A percentile compares a stretch with the other conserved stretches of the same genome.
Evolutionary conservation across 2,797 vertebrate species (phyloP).

Genomic region (Sus cebifrons): DNA sequence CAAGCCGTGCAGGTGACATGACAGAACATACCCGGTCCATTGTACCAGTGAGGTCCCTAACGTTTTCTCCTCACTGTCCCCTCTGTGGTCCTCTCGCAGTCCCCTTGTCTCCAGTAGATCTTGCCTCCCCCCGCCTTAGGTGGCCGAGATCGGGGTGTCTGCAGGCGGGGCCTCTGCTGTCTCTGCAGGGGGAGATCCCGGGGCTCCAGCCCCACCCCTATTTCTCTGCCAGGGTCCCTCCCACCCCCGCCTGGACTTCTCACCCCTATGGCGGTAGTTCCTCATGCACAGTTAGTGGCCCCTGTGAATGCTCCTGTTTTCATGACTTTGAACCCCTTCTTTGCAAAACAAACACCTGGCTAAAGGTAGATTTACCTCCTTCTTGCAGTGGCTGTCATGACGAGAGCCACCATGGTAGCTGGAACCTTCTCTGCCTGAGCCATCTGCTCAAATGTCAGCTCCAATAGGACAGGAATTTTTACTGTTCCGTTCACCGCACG

Average conservation of each 20-base stretch:
- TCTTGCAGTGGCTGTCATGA: background rate
- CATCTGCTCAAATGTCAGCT: slow-evolving; percentile 71
- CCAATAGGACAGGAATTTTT: background rate
- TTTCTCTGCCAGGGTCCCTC: background rate
- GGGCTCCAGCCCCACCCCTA: background rate
- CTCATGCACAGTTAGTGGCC: fast-evolving
- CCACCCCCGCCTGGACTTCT: background rate
- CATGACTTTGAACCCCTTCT: background rate
- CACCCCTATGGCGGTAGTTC: background rate
- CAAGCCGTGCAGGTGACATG: background rate
- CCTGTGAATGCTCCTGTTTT: background rate
- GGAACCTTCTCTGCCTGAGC: slow-evolving; percentile 16
- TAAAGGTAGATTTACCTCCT: background rate
- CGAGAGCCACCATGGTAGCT: background rate
- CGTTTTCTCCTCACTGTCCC: too few relatives aligned
- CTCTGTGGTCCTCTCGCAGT: fast-evolving
- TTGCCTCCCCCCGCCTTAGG: background rate
- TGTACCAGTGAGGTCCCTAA: background rate
- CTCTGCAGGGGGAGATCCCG: background rate
- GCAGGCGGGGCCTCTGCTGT: background rate
- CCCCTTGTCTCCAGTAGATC: background rate
- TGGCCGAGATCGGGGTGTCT: too few relatives aligned
- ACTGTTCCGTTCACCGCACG: background rate
- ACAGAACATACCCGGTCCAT: fast-evolving
- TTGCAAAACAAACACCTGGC: background rate